phyloP scores from a whole-genome alignment of 2,888 invertebrate species.

The Odontomyia ornata region DNA sequence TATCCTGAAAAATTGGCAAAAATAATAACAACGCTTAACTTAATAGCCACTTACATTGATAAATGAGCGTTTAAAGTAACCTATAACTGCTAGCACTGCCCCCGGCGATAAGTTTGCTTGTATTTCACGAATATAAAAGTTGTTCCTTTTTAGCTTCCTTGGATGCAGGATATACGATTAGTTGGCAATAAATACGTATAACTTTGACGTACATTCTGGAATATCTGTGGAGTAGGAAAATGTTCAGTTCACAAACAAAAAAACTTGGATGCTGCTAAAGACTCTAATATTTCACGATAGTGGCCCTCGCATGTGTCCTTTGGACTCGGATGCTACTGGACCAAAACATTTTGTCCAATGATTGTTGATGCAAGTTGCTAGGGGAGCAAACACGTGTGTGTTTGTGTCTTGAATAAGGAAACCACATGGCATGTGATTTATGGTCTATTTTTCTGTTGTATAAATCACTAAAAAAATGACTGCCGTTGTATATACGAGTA shows the following conservation, averaged over 20 bases:
- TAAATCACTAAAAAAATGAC: not conserved
- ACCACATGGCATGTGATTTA: constrained; percentile 17
- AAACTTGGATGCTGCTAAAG: not conserved
- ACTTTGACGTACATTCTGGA: not conserved
- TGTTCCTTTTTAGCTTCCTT: not conserved
- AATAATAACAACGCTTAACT: not conserved
- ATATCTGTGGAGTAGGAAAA: not conserved
- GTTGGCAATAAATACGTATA: not conserved
- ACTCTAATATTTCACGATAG: not conserved
- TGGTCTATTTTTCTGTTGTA: not conserved
- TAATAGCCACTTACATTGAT: not conserved
- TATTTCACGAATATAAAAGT: not conserved
- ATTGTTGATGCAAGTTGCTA: too few species aligned
- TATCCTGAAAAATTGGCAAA: not conserved
- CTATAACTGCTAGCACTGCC: not conserved
- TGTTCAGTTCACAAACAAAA: not conserved
- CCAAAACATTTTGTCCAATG: too few species aligned
- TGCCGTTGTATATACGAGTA: not conserved
- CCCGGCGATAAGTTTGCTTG: not conserved
- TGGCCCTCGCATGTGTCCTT: not conserved
- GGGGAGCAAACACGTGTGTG: too few species aligned
- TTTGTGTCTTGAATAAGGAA: not conserved
- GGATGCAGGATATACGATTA: not conserved
- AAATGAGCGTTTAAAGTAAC: not conserved
- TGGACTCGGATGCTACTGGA: not conserved